Evolutionary conservation across 2,888 invertebrate species (phyloP).

Genomic region (Nemoura dubitans): DNA sequence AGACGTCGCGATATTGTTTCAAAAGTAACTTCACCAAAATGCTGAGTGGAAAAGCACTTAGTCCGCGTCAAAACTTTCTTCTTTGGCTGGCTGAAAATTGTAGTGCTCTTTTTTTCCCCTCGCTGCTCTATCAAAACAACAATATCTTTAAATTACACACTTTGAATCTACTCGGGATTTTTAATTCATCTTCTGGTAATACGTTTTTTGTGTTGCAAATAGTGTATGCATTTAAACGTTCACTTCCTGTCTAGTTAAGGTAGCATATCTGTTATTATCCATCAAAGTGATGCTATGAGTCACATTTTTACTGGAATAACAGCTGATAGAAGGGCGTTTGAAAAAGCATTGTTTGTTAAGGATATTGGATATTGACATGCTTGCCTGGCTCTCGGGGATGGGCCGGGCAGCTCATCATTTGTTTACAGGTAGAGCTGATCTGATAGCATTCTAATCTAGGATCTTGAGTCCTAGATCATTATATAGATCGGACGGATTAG

Average conservation of each 20-base stretch:
- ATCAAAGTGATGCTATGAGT: not conserved
- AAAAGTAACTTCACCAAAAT: not conserved
- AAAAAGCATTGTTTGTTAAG: not conserved
- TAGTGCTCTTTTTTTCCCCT: not conserved
- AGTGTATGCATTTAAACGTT: not conserved
- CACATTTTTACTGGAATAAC: not conserved
- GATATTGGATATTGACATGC: conserved; percentile 29
- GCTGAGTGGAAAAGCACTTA: not conserved
- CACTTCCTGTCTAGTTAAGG: not conserved
- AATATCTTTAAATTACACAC: not conserved
- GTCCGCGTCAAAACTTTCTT: not conserved
- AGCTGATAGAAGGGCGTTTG: not conserved
- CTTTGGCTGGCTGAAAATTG: not conserved
- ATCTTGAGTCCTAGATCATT: not conserved
- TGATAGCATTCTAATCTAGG: not conserved
- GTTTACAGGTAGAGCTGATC: not conserved
- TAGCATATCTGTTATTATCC: not conserved
- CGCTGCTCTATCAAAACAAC: not conserved
- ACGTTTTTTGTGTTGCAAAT: not conserved
- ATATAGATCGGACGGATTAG: not conserved
- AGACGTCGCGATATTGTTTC: conserved; percentile 38
- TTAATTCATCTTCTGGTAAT: not conserved
- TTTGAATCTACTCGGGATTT: not conserved
- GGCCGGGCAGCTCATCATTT: not conserved
- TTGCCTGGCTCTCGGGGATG: not conserved